A percentile compares a stretch with the other conserved stretches of the same genome.
Conservation (phyloP, 2,888 invertebrate genomes). For the Hemistola chrysoprasaria region DNA sequence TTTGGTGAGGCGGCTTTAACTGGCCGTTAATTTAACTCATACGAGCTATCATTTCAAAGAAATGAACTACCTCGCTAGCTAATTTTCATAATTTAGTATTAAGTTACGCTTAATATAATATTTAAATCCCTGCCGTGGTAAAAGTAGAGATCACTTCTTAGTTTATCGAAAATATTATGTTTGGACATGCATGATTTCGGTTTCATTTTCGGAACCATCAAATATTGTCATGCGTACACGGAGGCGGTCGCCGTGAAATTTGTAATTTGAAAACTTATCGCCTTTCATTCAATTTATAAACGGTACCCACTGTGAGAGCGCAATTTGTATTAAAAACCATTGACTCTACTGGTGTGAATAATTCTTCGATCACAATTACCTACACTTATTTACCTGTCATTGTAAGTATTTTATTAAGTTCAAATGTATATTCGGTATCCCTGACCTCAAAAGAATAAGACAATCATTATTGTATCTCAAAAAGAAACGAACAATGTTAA, state of each 20-base stretch:
- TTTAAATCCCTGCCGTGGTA: background rate
- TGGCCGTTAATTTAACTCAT: background rate
- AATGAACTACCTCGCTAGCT: too few species aligned
- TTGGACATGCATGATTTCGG: conserved; percentile 49
- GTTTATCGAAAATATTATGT: conserved; percentile 43
- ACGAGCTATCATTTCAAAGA: too few species aligned
- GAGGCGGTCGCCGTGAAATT: conserved; percentile 61
- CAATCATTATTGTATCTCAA: conserved; percentile 19
- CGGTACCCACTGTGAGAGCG: conserved; percentile 27
- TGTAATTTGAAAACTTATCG: conserved; percentile 59
- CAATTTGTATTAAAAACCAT: conserved; percentile 37
- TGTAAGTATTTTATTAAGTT: conserved; percentile 30
- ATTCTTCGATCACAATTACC: conserved; percentile 43
- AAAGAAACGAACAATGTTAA: conserved; percentile 28
- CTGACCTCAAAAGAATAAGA: conserved; percentile 25
- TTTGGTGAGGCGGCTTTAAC: conserved; percentile 1
- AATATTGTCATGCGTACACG: conserved; percentile 50
- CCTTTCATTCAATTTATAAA: conserved; percentile 42
- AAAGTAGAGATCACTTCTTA: conserved; percentile 16
- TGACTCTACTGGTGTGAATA: conserved; percentile 37
- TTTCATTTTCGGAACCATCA: conserved; percentile 44
- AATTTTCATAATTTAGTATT: too few species aligned
- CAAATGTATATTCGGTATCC: conserved; percentile 32
- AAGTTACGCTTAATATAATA: too few species aligned
- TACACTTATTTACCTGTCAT: conserved; percentile 34